These are phyloP conservation scores for Mystacornis crossleyi DNA, from an alignment of 2,113 vertebrate genomes.

Conservation along the genomic window DNA sequence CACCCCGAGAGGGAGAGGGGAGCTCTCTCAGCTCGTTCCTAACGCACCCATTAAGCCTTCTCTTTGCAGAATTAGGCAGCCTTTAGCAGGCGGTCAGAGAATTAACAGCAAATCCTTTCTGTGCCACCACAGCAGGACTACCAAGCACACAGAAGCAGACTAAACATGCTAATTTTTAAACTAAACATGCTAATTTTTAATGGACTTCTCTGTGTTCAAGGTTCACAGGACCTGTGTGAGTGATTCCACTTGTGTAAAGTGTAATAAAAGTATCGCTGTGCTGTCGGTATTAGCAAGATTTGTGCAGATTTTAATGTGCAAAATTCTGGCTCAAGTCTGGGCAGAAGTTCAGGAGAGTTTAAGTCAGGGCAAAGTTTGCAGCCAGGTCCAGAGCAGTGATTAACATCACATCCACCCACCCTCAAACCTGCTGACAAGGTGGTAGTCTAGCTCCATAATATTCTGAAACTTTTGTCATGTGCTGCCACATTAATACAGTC, in stretches of 20 bases:
- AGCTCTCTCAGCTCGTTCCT: not conserved
- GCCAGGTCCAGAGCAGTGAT: not conserved
- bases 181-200: not conserved
- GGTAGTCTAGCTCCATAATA: rapidly evolving
- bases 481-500: not conserved
- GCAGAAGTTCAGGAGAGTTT: not conserved
- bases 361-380: not conserved
- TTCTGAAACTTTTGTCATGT: not conserved
- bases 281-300: not conserved
- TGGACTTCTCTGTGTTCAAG: not conserved
- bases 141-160: not conserved
- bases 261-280: not conserved
- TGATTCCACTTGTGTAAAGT: not conserved
- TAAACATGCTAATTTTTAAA: not conserved
- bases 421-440: not conserved
- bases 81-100: not conserved
- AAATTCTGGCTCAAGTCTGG: not conserved
- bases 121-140: not conserved
- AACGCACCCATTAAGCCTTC: not conserved
- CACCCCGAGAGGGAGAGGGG: not conserved
- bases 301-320: not conserved
- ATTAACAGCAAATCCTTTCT: not conserved
- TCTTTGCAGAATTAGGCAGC: not conserved
- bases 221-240: not conserved
- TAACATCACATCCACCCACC: not conserved